Evolutionary conservation across 2,797 vertebrate genomes (phyloP).

Genomic region (Staurois parvus): DNA sequence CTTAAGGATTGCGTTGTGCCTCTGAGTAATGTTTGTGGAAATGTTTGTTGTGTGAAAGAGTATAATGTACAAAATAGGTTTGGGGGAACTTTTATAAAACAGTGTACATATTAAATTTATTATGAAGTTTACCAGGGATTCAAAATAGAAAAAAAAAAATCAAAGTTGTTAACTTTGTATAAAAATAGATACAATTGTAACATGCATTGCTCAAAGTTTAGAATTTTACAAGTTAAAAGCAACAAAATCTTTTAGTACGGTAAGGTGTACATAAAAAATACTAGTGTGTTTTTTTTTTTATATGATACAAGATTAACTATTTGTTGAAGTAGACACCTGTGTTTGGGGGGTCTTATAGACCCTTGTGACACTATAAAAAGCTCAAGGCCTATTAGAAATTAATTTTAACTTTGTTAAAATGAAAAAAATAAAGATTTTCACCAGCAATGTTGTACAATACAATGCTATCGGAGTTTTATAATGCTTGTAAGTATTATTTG

Average conservation of each 20-base stretch:
- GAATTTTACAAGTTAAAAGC: conserved; percentile 75
- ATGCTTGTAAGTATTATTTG: conserved; percentile 64
- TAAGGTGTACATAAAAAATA: conserved; percentile 78
- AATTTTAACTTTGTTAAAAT: conserved; percentile 72
- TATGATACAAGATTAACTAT: conserved; percentile 12
- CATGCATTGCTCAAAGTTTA: conserved; percentile 80
- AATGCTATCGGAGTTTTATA: conserved; percentile 74
- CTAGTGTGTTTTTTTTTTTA: conserved; percentile 67
- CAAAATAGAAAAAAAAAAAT: conserved; percentile 5
- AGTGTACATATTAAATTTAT: conserved; percentile 80
- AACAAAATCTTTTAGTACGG: conserved; percentile 76
- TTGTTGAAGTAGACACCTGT: background rate
- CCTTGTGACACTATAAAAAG: background rate
- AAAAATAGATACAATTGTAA: conserved; percentile 62
- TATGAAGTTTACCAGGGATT: conserved; percentile 19
- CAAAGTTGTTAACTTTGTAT: conserved; percentile 46
- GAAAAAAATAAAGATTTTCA: conserved; percentile 71
- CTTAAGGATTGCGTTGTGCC: conserved; percentile 82
- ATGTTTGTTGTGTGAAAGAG: conserved; percentile 78
- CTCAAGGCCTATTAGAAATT: conserved; percentile 68
- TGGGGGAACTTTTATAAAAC: conserved; percentile 81
- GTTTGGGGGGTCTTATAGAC: background rate
- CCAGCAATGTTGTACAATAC: conserved; percentile 73
- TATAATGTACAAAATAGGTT: conserved; percentile 74
- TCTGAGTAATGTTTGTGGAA: conserved; percentile 79